These are phyloP conservation scores for Lepidochrysops patricia DNA, from an alignment of 2,888 invertebrate genomes.

Conservation along the genomic window DNA sequence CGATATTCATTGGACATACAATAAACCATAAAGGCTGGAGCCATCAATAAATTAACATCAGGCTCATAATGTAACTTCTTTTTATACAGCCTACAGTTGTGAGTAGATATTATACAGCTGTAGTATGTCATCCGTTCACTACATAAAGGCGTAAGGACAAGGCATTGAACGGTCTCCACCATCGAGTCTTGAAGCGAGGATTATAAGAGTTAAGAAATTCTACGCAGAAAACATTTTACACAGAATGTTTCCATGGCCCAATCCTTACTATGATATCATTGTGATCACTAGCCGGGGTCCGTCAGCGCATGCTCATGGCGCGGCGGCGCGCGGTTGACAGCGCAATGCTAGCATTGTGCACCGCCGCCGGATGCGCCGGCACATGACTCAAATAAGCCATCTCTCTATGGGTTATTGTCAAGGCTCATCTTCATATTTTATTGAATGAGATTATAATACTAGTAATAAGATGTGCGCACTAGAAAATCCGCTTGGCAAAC, in stretches of 20 bases:
- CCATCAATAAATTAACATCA: neutral
- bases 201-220: no score
- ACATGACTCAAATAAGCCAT: conserved; percentile 3
- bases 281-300: neutral
- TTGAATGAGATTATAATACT: neutral
- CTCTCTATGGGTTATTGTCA: conserved; percentile 5
- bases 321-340: conserved; percentile 59
- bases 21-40: neutral
- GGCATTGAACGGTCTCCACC: no score
- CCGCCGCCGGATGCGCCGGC: conserved; percentile 26
- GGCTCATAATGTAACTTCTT: neutral
- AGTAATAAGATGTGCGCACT: neutral
- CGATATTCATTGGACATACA: neutral
- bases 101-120: neutral
- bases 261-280: neutral
- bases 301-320: conserved; percentile 31
- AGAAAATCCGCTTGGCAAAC: neutral
- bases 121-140: neutral
- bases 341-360: conserved; percentile 56
- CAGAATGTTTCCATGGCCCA: neutral
- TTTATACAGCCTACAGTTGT: neutral
- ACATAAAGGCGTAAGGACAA: neutral
- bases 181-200: neutral
- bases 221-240: neutral
- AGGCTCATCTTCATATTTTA: neutral